Evolutionary conservation across 2,888 invertebrate species (phyloP), one percentile per base, ranked within the genome.

Genomic region (Girardia tigrina): DNA sequence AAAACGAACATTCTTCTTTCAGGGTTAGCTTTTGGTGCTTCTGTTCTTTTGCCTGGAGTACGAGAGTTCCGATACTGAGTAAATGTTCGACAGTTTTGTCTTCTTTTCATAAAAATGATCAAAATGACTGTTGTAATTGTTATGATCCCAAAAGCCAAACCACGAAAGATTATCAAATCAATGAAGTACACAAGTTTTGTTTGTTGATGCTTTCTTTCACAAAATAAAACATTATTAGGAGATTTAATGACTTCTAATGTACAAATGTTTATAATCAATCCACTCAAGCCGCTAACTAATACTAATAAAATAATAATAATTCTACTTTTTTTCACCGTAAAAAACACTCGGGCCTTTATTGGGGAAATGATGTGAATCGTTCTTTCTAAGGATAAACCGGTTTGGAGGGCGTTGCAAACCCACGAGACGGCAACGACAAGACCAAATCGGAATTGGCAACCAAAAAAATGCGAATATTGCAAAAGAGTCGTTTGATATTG

Each of bases 351-450:
- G 14, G 71, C 71, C 28, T 71, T 71, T 27, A 71, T 28, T 14
- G 71, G 71, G 6, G 28, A 28, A 27, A 71, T 27, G 16, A 71
- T 71, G 26, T 28, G 27, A 29, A 71, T 71, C 4, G 29, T 71
- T 27, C 71, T 27, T 28, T 71, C 71, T n/a, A 71, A 28, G 2
- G 71, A 71, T 12, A 71, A 29, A 6, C 71, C 71, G 4, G 71
- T 71, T n/a, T 71, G 71, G 4, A 71, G n/a, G n/a, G 29, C 71
- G 20, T 71, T 71, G 26, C 28, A 71, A 71, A 29, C 29, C 71
- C 71, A 71, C n/a, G 71, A 71, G 20, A 71, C 28, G 26, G 71
- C 71, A 4, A 71, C 71, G 4, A 71, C 29, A 2, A 71, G 14
- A 28, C 28, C 27, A 12, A 6, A 29, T 28, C 71, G 71, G 27